Percentiles rank a stretch among this genome's conserved stretches.
Conservation (phyloP, 2,113 vertebrate genomes). For the Dasyurus viverrinus region DNA sequence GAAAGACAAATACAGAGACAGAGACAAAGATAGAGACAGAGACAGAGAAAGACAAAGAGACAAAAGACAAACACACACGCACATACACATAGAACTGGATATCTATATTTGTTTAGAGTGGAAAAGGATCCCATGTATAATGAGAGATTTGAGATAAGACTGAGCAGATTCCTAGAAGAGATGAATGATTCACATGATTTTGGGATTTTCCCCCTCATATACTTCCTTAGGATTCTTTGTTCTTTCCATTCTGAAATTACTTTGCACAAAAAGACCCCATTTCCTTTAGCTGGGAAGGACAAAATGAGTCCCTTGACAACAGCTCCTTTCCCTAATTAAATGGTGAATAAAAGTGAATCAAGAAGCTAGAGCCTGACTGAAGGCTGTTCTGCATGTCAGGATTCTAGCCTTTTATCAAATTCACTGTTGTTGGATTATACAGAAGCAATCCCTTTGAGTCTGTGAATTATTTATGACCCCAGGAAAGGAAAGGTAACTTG, state of each 20-base stretch:
- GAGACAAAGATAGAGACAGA: too few species aligned
- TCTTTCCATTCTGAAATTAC: conserved; percentile 66
- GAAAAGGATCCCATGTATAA: background rate
- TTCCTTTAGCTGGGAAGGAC: conserved; percentile 71
- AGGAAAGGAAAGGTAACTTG: conserved; percentile 72
- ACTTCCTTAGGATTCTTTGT: conserved; percentile 74
- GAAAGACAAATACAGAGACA: too few species aligned
- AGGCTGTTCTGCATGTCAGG: conserved; percentile 59
- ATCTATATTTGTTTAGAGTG: background rate
- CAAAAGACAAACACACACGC: background rate
- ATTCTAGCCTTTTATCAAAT: conserved; percentile 67
- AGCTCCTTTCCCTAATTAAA: conserved; percentile 77
- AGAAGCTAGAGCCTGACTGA: conserved; percentile 70
- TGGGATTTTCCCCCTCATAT: conserved; percentile 44
- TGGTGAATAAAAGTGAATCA: conserved; percentile 70
- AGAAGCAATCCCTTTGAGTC: conserved; percentile 71
- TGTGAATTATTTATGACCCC: conserved; percentile 77
- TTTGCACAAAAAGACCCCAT: conserved; percentile 77
- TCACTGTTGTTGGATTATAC: conserved; percentile 72
- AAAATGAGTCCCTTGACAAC: conserved; percentile 66
- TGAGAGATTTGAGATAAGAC: background rate
- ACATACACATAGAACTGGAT: background rate
- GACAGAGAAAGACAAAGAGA: background rate
- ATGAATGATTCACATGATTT: background rate
- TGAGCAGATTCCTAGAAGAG: background rate